Percentiles rank a stretch among this genome's conserved stretches.
These are phyloP conservation scores for Pristionchus exspectatus DNA, from an alignment of 2,888 invertebrate species.

Conservation along the genomic window DNA sequence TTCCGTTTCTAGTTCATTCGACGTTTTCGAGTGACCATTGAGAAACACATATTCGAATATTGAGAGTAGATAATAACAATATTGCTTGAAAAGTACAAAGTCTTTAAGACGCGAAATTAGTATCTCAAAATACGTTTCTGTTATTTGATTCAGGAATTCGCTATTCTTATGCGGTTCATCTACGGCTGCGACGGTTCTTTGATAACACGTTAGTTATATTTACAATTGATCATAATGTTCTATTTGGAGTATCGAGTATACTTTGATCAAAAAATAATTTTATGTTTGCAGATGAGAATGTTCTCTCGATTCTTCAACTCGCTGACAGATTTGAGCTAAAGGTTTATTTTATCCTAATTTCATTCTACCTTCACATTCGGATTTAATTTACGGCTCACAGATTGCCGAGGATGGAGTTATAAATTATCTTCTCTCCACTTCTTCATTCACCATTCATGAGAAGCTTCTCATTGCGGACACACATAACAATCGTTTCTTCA, in stretches of 20 bases:
- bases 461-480: not conserved
- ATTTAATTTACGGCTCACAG: not conserved
- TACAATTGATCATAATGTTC: not conserved
- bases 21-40: no score
- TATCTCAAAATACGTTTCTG: not conserved
- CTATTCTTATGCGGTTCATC: not conserved
- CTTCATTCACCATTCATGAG: not conserved
- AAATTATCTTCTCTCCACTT: not conserved
- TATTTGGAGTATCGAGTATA: not conserved
- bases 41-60: no score
- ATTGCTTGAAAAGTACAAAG: not conserved
- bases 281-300: not conserved
- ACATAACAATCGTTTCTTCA: not conserved
- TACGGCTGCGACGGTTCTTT: not conserved
- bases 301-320: not conserved
- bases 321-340: not conserved
- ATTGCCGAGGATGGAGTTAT: not conserved
- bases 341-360: no score
- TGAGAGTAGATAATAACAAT: not conserved
- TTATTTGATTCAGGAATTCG: not conserved
- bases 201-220: not conserved
- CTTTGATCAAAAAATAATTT: not conserved
- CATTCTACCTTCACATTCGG: not conserved
- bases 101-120: not conserved
- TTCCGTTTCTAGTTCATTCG: no score